phyloP scores from a whole-genome alignment of 92 coral and sea anemone species.

The Siderastrea radians region DNA sequence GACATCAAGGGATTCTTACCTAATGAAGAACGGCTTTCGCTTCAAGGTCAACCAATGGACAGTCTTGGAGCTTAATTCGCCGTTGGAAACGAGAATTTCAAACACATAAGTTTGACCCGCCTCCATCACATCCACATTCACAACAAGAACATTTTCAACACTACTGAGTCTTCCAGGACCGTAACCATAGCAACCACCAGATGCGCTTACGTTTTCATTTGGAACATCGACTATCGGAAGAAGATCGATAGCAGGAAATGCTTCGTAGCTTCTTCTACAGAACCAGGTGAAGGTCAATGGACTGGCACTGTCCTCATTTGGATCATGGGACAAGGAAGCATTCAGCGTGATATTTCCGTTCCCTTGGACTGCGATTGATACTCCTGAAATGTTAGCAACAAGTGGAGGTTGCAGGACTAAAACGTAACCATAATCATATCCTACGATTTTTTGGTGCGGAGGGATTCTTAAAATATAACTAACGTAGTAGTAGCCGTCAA shows the following conservation, averaged over 20 bases:
- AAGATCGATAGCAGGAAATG: neutral
- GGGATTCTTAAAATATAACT: conserved; percentile 8
- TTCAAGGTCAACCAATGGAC: neutral
- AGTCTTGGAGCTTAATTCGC: neutral
- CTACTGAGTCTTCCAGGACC: conserved; percentile 65
- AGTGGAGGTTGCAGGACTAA: neutral
- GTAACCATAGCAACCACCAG: conserved; percentile 65
- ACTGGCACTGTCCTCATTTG: neutral
- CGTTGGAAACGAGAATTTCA: conserved; percentile 7
- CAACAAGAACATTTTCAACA: neutral
- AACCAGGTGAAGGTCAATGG: conserved; percentile 40
- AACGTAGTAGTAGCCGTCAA: conserved; percentile 15
- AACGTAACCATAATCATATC: conserved; percentile 51
- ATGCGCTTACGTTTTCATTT: neutral
- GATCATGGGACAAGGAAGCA: conserved; percentile 10
- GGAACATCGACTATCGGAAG: conserved; percentile 37
- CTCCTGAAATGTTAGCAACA: conserved; percentile 39
- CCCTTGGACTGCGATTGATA: conserved; percentile 17
- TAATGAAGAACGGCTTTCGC: neutral
- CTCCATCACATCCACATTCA: conserved; percentile 30
- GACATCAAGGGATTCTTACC: neutral
- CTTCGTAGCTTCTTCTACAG: conserved; percentile 54
- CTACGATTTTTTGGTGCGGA: neutral
- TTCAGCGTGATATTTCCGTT: conserved; percentile 27
- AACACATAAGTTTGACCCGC: conserved; percentile 3